Percentiles rank a stretch among this genome's conserved stretches.
Conservation (phyloP, 92 coral and sea anemone genomes). For the Zoanthus sansibaricus region DNA sequence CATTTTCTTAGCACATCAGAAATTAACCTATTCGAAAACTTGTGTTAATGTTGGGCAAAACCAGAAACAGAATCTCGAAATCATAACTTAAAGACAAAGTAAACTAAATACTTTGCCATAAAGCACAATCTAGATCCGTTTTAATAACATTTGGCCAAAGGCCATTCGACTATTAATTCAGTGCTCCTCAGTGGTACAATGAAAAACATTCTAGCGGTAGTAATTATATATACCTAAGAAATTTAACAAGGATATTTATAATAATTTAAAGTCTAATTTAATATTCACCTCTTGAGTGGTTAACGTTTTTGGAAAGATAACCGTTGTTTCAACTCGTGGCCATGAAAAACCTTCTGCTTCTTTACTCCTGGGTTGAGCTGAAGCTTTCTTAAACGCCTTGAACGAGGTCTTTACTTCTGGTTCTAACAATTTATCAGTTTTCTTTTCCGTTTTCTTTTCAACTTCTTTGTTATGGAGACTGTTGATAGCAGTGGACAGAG, state of each 20-base stretch:
- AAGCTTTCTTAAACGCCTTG: conserved; percentile 19
- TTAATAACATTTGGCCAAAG: no score
- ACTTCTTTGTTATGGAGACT: conserved; percentile 70
- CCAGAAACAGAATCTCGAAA: neutral
- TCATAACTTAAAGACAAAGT: neutral
- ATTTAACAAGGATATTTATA: no score
- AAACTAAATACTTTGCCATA: no score
- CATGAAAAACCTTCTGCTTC: conserved; percentile 53
- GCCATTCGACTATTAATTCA: no score
- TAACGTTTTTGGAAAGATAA: conserved; percentile 87
- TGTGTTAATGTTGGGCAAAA: neutral
- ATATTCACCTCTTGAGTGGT: conserved; percentile 82
- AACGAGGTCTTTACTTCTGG: conserved; percentile 36
- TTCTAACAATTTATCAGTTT: conserved; percentile 17
- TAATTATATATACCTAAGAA: no score
- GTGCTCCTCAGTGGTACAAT: no score
- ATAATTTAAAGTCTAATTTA: neutral
- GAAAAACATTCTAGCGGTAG: no score
- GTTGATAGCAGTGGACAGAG: conserved; percentile 80
- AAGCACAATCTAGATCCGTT: no score
- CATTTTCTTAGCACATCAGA: no score
- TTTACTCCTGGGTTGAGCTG: conserved; percentile 10
- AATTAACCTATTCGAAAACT: neutral
- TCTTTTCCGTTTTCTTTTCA: conserved; percentile 46
- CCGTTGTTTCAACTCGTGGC: conserved; percentile 87